Conservation (phyloP, 2,113 vertebrate genomes). For the Rhinolophus sinicus region DNA sequence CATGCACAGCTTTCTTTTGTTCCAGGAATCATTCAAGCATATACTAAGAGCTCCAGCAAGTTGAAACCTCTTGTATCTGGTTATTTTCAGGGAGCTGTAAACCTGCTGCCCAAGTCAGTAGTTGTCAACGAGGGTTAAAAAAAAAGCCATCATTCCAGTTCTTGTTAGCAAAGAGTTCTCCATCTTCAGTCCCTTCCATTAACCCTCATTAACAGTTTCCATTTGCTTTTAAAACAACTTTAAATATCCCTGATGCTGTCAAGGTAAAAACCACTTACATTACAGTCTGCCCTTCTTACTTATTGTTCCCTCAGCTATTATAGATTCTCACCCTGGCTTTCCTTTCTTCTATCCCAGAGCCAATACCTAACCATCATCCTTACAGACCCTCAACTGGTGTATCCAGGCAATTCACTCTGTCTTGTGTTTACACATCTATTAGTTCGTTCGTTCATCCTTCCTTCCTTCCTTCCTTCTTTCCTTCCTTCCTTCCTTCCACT, state of each 20-base stretch:
- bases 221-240: conserved; percentile 55
- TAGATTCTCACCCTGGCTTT: not conserved
- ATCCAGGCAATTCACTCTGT: not conserved
- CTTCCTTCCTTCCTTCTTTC: not conserved
- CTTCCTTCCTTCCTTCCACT: not conserved
- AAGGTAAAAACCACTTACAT: not conserved
- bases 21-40: conserved; percentile 71
- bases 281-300: not conserved
- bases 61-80: conserved; percentile 73
- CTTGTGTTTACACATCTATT: not conserved
- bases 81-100: conserved; percentile 75
- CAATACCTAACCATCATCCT: not conserved
- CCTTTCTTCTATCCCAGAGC: not conserved
- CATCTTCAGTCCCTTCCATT: conserved; percentile 46
- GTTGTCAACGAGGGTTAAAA: conserved; percentile 51
- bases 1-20: conserved; percentile 70
- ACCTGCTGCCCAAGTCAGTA: conserved; percentile 64
- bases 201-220: conserved; percentile 54
- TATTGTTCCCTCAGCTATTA: not conserved
- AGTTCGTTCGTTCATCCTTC: not conserved
- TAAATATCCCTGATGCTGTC: conserved; percentile 42
- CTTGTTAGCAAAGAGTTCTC: conserved; percentile 47
- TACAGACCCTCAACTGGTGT: not conserved
- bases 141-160: conserved; percentile 27
- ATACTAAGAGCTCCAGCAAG: conserved; percentile 74